These are phyloP conservation scores for Eptesicus fuscus DNA, from an alignment of 2,113 vertebrate genomes.

Conservation along the genomic window DNA sequence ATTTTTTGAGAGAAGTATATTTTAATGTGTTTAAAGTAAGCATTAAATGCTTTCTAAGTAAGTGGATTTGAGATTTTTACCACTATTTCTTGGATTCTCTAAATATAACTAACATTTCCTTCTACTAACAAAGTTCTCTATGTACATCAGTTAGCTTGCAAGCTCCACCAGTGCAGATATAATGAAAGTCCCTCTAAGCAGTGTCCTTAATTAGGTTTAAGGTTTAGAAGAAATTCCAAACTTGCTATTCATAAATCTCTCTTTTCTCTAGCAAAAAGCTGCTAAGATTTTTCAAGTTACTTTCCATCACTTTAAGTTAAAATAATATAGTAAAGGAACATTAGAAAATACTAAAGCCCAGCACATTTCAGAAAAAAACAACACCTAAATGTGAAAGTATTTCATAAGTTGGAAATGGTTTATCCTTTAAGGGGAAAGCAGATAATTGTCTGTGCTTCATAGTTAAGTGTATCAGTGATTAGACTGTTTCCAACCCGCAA, in stretches of 20 bases:
- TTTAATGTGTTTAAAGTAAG: constrained; percentile 27
- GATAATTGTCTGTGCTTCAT: background rate
- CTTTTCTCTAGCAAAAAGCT: background rate
- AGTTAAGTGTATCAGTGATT: background rate
- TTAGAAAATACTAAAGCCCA: constrained; percentile 1
- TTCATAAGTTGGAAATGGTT: background rate
- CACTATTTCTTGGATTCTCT: background rate
- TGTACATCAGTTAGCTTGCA: background rate
- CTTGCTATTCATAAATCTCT: background rate
- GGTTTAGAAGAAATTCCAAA: constrained; percentile 14
- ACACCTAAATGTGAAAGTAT: background rate
- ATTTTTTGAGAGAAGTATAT: background rate
- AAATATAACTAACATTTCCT: background rate
- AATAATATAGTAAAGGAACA: background rate
- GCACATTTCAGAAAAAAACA: background rate
- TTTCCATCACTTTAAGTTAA: constrained; percentile 5
- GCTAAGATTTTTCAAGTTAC: background rate
- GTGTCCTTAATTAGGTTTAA: background rate
- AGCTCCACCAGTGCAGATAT: background rate
- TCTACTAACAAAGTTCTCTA: background rate
- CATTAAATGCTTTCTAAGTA: background rate
- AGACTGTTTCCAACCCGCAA: background rate
- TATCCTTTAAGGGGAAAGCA: background rate
- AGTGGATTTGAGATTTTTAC: constrained; percentile 11
- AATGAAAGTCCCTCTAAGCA: background rate